These are phyloP conservation scores for Epinephelus malabaricus DNA, from an alignment of 2,797 vertebrate species.

Conservation along the genomic window DNA sequence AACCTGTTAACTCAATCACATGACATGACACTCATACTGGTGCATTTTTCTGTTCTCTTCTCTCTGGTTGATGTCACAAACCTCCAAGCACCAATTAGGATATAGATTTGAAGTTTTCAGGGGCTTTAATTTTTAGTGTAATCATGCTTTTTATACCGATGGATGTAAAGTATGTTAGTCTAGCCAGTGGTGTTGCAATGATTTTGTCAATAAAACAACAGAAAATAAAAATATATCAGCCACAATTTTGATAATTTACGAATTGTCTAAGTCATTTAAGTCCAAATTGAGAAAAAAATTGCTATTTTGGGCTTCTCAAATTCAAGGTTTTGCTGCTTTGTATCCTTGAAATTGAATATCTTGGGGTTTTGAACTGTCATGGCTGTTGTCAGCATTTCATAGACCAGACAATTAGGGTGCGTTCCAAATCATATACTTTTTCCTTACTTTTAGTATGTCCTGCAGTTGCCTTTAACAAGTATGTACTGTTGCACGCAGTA, in stretches of 20 bases:
- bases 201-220: not conserved
- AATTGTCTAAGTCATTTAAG: not conserved
- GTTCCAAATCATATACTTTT: too few relatives aligned
- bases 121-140: slow-evolving; percentile 16
- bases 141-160: slow-evolving; percentile 2
- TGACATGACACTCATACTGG: not conserved
- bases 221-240: not conserved
- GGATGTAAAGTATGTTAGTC: slow-evolving; percentile 21
- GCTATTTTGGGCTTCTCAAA: not conserved
- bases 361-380: not conserved
- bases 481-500: too few relatives aligned
- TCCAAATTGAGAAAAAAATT: not conserved
- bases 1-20: not conserved
- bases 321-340: not conserved
- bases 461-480: too few relatives aligned
- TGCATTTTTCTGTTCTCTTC: slow-evolving; percentile 20
- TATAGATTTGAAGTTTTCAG: slow-evolving; percentile 4
- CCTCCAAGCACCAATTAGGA: not conserved
- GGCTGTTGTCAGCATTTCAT: not conserved
- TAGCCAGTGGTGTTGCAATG: slow-evolving; percentile 18
- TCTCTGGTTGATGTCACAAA: not conserved
- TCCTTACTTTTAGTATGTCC: too few relatives aligned
- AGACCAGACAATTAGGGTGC: not conserved
- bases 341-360: not conserved
- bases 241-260: not conserved